phyloP scores from a whole-genome alignment of 2,113 vertebrate genomes.

The Pituophis catenifer region DNA sequence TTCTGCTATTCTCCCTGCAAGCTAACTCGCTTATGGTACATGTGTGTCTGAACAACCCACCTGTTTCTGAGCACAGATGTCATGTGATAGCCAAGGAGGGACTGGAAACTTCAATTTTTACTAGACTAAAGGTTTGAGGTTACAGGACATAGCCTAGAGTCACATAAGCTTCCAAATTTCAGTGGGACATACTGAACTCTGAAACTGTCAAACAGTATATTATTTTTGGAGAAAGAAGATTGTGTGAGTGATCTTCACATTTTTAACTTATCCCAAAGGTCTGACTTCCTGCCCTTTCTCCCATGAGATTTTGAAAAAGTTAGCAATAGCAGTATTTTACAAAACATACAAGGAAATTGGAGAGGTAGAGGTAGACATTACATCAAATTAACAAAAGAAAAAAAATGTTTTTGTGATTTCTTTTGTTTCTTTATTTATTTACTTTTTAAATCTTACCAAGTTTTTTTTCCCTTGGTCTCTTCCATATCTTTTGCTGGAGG shows the following conservation, averaged over 20 bases:
- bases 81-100: slow-evolving; percentile 64
- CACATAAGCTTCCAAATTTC: slow-evolving; percentile 69
- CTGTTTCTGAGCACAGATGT: slow-evolving; percentile 63
- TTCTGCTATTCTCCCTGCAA: slow-evolving; percentile 44
- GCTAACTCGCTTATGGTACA: not conserved
- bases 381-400: slow-evolving; percentile 22
- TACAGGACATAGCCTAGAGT: slow-evolving; percentile 64
- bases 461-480: not conserved
- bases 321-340: slow-evolving; percentile 49
- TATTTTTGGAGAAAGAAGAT: slow-evolving; percentile 67
- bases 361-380: slow-evolving; percentile 4
- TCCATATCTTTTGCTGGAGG: slow-evolving; percentile 9
- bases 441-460: not conserved
- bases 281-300: slow-evolving; percentile 69
- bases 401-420: slow-evolving; percentile 24
- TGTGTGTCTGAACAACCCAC: slow-evolving; percentile 27
- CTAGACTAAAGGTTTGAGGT: slow-evolving; percentile 69
- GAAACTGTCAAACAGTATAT: slow-evolving; percentile 70
- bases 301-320: slow-evolving; percentile 51
- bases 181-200: slow-evolving; percentile 66
- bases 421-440: slow-evolving; percentile 18
- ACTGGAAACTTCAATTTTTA: slow-evolving; percentile 65
- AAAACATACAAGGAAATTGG: slow-evolving; percentile 34
- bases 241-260: slow-evolving; percentile 68
- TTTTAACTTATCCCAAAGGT: slow-evolving; percentile 63